phyloP scores from a whole-genome alignment of 2,113 vertebrate genomes.

The pig (Sus scrofa) region DNA sequence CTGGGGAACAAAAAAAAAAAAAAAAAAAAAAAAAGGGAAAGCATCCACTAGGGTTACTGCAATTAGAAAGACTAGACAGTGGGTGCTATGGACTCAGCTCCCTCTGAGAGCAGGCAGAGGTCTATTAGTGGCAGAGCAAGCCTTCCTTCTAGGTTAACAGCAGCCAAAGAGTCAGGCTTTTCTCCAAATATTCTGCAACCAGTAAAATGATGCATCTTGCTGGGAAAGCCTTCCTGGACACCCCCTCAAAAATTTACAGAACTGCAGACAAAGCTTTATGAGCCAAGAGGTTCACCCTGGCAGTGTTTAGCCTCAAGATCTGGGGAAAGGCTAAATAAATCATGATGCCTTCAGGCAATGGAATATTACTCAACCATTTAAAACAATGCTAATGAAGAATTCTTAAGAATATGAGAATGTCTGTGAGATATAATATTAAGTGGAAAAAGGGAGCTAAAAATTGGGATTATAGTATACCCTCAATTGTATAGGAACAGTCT shows the following conservation, averaged over 20 bases:
- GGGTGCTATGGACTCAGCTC: background rate
- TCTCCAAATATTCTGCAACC: background rate
- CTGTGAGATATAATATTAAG: background rate
- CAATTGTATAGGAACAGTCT: background rate
- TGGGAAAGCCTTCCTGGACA: background rate
- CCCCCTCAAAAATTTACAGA: background rate
- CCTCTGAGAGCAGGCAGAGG: background rate
- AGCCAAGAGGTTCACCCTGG: background rate
- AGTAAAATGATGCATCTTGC: background rate
- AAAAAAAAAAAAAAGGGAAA: slow-evolving; percentile 53
- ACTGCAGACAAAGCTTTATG: background rate
- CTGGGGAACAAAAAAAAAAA: slow-evolving; percentile 60
- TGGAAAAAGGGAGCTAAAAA: background rate
- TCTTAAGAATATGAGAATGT: background rate
- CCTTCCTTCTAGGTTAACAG: background rate
- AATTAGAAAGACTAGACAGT: background rate
- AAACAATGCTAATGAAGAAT: background rate
- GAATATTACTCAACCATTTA: background rate
- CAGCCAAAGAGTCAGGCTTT: background rate
- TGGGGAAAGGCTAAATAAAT: background rate
- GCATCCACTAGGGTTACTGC: background rate
- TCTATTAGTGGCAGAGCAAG: background rate
- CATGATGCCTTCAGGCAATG: background rate
- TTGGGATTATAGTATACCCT: background rate
- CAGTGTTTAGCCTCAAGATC: background rate